Evolutionary conservation across 2,888 invertebrate genomes (phyloP), one percentile per base, ranked within the genome.

Genomic region (Unio delphinus): DNA sequence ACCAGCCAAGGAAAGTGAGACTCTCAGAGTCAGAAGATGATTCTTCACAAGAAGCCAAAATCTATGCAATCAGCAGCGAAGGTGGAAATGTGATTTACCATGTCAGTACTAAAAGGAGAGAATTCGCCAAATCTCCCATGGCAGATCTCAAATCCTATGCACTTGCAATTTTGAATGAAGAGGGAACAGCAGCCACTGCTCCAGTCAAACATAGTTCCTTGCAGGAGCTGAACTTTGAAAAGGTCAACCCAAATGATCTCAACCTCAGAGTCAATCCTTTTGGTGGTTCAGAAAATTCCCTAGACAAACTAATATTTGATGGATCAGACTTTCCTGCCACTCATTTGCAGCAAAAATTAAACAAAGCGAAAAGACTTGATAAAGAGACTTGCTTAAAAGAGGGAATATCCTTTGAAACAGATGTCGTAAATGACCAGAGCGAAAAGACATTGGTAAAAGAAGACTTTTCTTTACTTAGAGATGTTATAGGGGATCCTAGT

Each of bases 61-160:
- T 95, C 20, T 95, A 94, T 84, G 95, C 95, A 1, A 94, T 95
- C 61, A 95, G 95, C 84, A 95, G 94, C 61, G 94, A 95, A 54
- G 94, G 94, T 80, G 95, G 95, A 2, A 94, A 95, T 80, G 93
- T 95, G 6, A 89, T 90, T 68, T 91, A 90, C 80, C 91, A 91
- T 76, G 88, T 91, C 75, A 90, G 90, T 82, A 81, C 87, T 66
- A 74, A 76, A 23, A 90, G 91, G 65, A 90, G 91, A 0, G 64
- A 66, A 17, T 55, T 67, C 0, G 91, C 91, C 72, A 87, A 91
- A 65, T 64, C 59, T 58, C 26, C 54, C 3, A 59, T 57, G 20
- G 84, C 86, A 55, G 83, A 87, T 34, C 70, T 86, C 1, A 84
- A 83, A 67, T 91, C 92, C 26, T 91, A 92, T 68, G 92, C 92